Evolutionary conservation across 2,113 vertebrate species (phyloP), one percentile per base, ranked within the genome.

Genomic region (Nothoprocta perdicaria): DNA sequence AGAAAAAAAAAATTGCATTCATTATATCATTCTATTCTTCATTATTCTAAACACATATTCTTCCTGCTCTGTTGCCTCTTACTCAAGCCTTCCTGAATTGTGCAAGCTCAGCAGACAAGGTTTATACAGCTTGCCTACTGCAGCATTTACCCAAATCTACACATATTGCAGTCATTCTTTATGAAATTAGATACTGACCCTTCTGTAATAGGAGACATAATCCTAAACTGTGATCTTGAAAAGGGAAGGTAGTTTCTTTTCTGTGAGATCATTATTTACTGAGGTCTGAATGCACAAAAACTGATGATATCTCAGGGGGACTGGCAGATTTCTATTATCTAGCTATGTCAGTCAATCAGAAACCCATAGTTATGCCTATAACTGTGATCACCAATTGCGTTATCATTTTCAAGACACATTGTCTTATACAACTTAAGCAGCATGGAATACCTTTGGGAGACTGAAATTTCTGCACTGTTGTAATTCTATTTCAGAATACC

Each of bases 121-220:
- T 66, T 31, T 60, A 24, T 40, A 48, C n/a, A 58, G 6, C 7
- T 80, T 80, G 46, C 14, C 18, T 87, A 45, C 60, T 62, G 16
- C 60, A 87, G 21, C 38, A 68, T 87, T 89, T 92, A 79, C 40
- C 23, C 45, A 87, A 92, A 89, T 46, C 29, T 38, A 90, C 41
- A 65, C 12, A 11, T 23, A 58, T 52, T 50, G 33, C 14, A 48
- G 21, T 1, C 31, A 60, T 88, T 74, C 21, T 55, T 80, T 71
- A 50, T 63, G 6, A 77, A 85, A 83, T 80, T 60, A 55, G 45
- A 38, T 46, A 55, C 19, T 10, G 74, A 45, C 76, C 46, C 21
- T 9, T 27, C 29, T 63, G 24, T 31, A 73, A 87, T 8, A 74
- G 22, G 4, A 14, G 7, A 40, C 31, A 67, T 68, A 75, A 31